Evolutionary conservation across 1,140 invertebrate genomes (phyloP).

Genomic region (Bombus cullumanus): DNA sequence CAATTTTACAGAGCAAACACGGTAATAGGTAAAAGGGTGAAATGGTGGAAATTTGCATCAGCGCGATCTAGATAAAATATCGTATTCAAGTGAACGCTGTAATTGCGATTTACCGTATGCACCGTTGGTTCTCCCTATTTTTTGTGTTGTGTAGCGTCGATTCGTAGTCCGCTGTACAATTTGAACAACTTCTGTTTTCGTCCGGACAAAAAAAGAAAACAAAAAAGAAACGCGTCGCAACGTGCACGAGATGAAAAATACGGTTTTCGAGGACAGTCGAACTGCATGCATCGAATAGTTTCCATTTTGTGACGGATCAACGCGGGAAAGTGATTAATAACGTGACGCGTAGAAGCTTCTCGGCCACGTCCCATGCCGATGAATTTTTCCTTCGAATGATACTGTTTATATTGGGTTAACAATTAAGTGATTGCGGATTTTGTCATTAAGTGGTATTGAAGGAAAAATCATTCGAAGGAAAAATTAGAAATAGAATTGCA

Average conservation of each 20-base stretch:
- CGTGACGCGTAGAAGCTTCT: not conserved
- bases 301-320: not conserved
- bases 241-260: not conserved
- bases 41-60: not conserved
- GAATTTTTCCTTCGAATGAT: no score
- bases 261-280: not conserved
- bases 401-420: no score
- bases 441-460: no score
- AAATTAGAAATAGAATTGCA: no score
- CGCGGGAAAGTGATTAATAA: not conserved
- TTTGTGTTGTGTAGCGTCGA: not conserved
- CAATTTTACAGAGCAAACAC: not conserved
- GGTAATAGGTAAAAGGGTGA: not conserved
- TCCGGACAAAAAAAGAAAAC: no score
- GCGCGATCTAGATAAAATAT: not conserved
- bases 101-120: conserved; percentile 2
- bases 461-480: no score
- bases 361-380: no score
- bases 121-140: no score
- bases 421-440: no score
- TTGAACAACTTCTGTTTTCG: not conserved
- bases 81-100: not conserved
- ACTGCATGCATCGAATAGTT: not conserved
- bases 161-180: not conserved
- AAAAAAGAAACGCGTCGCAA: not conserved